These are phyloP conservation scores for Tribolium madens DNA, from an alignment of 1,140 invertebrate species.

Conservation along the genomic window DNA sequence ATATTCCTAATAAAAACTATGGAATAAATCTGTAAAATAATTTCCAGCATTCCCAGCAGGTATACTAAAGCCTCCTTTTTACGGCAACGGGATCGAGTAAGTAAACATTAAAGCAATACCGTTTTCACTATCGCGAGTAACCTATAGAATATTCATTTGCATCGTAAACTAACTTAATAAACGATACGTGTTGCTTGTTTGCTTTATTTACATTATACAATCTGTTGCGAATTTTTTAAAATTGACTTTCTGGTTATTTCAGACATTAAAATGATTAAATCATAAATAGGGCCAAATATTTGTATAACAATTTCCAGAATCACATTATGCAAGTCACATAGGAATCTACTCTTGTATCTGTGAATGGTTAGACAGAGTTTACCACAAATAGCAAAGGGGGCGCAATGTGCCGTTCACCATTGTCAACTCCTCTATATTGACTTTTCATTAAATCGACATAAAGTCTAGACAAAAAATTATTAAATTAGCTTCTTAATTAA, in stretches of 20 bases:
- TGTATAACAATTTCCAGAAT: not conserved
- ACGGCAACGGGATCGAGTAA: slow-evolving; percentile 66
- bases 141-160: slow-evolving; percentile 17
- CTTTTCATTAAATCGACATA: not conserved
- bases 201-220: slow-evolving; percentile 20
- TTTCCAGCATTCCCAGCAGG: slow-evolving; percentile 59
- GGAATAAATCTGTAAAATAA: slow-evolving; percentile 52
- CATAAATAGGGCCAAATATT: not conserved
- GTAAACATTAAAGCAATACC: slow-evolving; percentile 50
- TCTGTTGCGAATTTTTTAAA: not conserved
- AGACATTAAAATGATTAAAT: not conserved
- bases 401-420: not conserved
- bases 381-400: not conserved
- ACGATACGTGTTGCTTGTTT: slow-evolving; percentile 14
- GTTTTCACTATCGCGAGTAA: slow-evolving; percentile 26
- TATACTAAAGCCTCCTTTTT: slow-evolving; percentile 59
- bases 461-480: no score
- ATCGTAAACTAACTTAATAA: slow-evolving; percentile 28
- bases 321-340: not conserved
- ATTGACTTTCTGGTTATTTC: slow-evolving; percentile 3
- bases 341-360: not conserved
- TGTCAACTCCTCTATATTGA: not conserved
- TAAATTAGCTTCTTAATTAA: no score
- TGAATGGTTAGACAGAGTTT: not conserved
- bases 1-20: slow-evolving; percentile 46